Evolutionary conservation across 2,888 invertebrate genomes (phyloP), one percentile per base, ranked within the genome.

Genomic region (Stenodema calcarata): DNA sequence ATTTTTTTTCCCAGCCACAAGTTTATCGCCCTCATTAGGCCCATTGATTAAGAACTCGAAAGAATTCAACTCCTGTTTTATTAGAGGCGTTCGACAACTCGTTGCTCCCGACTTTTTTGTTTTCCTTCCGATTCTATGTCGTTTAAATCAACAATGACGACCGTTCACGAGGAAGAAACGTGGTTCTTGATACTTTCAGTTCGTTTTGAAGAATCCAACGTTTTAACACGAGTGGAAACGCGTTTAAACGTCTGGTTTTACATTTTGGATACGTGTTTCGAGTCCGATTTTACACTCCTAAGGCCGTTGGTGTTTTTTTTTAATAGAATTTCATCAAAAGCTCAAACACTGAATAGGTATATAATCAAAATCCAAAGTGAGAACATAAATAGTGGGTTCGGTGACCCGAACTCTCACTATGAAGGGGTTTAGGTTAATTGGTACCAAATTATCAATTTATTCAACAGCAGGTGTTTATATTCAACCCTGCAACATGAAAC

Each of bases 1-100:
- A 41, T 35, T 73, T 30, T 41, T 73, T 73, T 73, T 35, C n/a
- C n/a, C 30, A 62, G 12, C 62, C 62, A 11, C n/a, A 80, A 80
- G 80, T 80, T 80, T 80, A 80, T 80, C 80, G 80, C 50, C 23
- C 80, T 80, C 80, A 80, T 80, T 80, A 80, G 80, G 80, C 54
- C 80, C 41, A 50, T 50, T 80, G 80, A 80, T 80, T 80, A 54
- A 44, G 50, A 54, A 80, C 80, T 80, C 18, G 50, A 28, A 80
- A 28, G 80, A 80, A 80, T 80, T 80, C 80, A 54, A 80, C 78
- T 78, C 44, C 80, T 80, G 80, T 80, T 80, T 80, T 80, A 80
- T 80, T 80, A 28, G 54, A 30, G 27, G 78, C 78, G 78, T 78
- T 78, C 78, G 44, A 78, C 78, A 78, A 78, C 78, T 44, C 42